A percentile compares a stretch with the other conserved stretches of the same genome.
phyloP scores from a whole-genome alignment of 2,113 vertebrate genomes.

The Promerops cafer region DNA sequence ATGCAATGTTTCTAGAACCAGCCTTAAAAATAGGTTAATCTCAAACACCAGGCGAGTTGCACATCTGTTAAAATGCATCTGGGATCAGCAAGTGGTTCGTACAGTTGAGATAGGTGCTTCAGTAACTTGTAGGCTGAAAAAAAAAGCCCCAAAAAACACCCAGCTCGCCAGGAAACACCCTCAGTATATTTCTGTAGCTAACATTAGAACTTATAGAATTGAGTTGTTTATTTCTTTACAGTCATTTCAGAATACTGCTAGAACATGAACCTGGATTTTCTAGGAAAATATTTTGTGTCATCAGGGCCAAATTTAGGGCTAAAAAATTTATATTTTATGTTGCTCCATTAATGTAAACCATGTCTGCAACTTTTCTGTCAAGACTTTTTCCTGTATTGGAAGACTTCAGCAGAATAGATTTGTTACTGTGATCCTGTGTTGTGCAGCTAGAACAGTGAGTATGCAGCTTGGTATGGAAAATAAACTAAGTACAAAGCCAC shows the following conservation, averaged over 20 bases:
- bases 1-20: not conserved
- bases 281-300: not conserved
- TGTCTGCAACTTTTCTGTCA: not conserved
- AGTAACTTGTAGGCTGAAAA: not conserved
- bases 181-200: not conserved
- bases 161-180: not conserved
- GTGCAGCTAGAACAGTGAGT: not conserved
- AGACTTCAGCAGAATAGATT: not conserved
- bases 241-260: not conserved
- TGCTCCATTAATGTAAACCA: not conserved
- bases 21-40: not conserved
- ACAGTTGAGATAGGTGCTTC: not conserved
- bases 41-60: not conserved
- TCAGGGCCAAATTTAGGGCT: not conserved
- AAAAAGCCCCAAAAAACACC: rapidly evolving
- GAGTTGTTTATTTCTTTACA: not conserved
- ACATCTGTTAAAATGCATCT: not conserved
- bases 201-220: not conserved
- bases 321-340: not conserved
- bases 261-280: not conserved
- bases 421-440: not conserved
- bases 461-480: not conserved
- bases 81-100: not conserved
- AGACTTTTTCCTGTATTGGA: not conserved
- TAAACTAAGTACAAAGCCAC: not conserved